Base-by-base conservation (phyloP, 2,888 invertebrate species). In the Netelia inedita region DNA sequence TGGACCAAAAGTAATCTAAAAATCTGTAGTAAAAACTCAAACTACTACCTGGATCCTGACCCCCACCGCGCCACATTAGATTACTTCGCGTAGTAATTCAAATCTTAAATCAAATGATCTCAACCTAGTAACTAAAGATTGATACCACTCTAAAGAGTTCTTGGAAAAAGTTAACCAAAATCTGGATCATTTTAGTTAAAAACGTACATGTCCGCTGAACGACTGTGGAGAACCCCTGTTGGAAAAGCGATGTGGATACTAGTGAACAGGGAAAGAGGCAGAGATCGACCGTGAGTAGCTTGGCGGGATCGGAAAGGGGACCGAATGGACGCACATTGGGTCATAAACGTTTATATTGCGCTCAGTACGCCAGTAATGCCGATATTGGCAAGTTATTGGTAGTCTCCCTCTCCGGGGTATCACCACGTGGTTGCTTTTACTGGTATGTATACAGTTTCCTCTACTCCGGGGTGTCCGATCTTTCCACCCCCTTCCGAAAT, bases 341-440 rank as follows among this genome's bases (percentile, higher is more conserved):
- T 91, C 92, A 93, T 93, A 93, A 93, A 93, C 93, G 93, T 91
- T 93, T 92, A 93, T 93, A 93, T 93, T 92, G 92, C 92, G 90
- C 89, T 92, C 91, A 90, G 91, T 92, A 89, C 90, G 90, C 91
- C 89, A 89, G 91, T 91, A 90, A 92, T 92, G 89, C 89, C 92
- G 93, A 93, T 93, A 93, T 93, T 93, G 93, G 93, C 92, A 91
- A 93, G 92, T 93, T 93, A 93, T 93, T 92, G 92, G 90, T 75
- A 89, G 88, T 89, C 86, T 89, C 87, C 87, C 82, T 69, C 86
- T 87, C 83, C 63, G 1, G 66, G 61, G 85, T 43, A 85, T 71
- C 55, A 75, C 79, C 75, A 59, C 82, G 82, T 57, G 65, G 50
- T 75, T 75, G 65, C 35, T 72, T 72, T 73, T 78, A 73, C 84